phyloP scores from a whole-genome alignment of 2,888 invertebrate genomes.

The Habrosyne pyritoides region DNA sequence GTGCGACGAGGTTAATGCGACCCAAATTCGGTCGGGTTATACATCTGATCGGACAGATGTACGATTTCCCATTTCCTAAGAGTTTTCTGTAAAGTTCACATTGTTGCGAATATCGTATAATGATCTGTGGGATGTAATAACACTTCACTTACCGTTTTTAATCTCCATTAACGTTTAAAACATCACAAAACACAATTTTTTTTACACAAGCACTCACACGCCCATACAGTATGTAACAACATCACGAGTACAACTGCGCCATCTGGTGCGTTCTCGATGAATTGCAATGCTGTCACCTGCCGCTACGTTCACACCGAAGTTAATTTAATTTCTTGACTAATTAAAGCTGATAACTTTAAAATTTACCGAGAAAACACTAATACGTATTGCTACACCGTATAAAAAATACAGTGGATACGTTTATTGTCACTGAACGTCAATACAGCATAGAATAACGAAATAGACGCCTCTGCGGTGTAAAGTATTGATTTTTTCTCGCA shows the following conservation, averaged over 20 bases:
- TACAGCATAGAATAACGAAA: conserved; percentile 19
- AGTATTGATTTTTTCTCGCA: conserved; percentile 76
- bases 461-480: conserved; percentile 36
- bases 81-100: conserved; percentile 60
- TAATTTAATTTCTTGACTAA: conserved; percentile 61
- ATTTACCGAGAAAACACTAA: conserved; percentile 37
- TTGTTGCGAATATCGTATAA: conserved; percentile 39
- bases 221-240: conserved; percentile 79
- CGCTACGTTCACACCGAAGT: conserved; percentile 60
- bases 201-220: conserved; percentile 82
- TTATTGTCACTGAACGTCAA: conserved; percentile 7
- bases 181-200: conserved; percentile 79
- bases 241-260: conserved; percentile 81
- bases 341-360: conserved; percentile 38
- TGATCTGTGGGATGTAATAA: conserved; percentile 40
- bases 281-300: conserved; percentile 53
- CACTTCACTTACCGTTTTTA: conserved; percentile 69
- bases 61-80: conserved; percentile 67
- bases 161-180: conserved; percentile 67
- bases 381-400: conserved; percentile 18
- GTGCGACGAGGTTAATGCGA: conserved; percentile 52
- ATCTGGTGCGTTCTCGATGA: conserved; percentile 62
- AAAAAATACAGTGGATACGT: background rate
- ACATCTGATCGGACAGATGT: conserved; percentile 77
- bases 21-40: conserved; percentile 72